Evolutionary conservation across 1,140 invertebrate species (phyloP).

Genomic region (Eciton burchellii): DNA sequence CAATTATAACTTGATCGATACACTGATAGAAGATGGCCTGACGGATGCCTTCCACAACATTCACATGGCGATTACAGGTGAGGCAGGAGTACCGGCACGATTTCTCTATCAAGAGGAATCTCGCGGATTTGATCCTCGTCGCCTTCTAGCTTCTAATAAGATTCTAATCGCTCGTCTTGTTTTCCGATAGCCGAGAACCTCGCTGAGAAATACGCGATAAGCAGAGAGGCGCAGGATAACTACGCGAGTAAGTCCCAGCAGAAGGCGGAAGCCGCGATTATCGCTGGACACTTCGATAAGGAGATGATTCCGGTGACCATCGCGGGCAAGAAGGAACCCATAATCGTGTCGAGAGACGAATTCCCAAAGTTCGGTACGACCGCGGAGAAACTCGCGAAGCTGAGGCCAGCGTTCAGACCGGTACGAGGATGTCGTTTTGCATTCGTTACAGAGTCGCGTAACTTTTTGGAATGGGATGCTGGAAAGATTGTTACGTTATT

Average conservation of each 20-base stretch:
- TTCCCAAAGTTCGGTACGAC: constrained; percentile 88
- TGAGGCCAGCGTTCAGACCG: constrained; percentile 88
- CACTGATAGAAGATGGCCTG: constrained; percentile 92
- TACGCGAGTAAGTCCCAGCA: constrained; percentile 91
- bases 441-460: neutral
- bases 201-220: constrained; percentile 89
- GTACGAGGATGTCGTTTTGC: constrained; percentile 78
- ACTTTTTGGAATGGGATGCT: neutral
- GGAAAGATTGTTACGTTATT: neutral
- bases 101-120: neutral
- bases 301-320: constrained; percentile 90
- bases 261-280: constrained; percentile 88
- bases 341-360: constrained; percentile 89
- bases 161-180: constrained; percentile 6
- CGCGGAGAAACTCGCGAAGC: constrained; percentile 87
- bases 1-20: constrained; percentile 88
- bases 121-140: too few relatives aligned
- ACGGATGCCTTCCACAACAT: constrained; percentile 92
- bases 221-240: constrained; percentile 91
- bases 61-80: constrained; percentile 95
- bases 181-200: constrained; percentile 91
- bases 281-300: constrained; percentile 88
- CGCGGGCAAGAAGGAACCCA: constrained; percentile 84
- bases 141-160: neutral
- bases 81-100: constrained; percentile 22